Conservation (phyloP, 2,113 vertebrate species). For the Burhinus oedicnemus region DNA sequence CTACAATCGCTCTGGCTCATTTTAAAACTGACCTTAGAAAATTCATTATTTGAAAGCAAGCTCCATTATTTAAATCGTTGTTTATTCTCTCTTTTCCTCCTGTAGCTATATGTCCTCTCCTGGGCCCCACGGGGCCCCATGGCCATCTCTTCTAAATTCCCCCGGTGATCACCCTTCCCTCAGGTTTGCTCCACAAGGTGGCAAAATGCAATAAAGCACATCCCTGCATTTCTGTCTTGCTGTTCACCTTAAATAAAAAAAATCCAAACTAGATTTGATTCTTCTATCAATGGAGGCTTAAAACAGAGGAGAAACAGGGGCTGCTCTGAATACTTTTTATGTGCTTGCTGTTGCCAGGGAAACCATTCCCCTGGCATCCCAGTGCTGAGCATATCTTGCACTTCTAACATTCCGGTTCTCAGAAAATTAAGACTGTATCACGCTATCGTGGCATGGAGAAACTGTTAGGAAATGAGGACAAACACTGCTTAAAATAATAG, state of each 20-base stretch:
- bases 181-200: not conserved
- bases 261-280: constrained; percentile 52
- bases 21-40: not conserved
- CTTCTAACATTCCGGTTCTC: constrained; percentile 40
- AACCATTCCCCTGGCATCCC: constrained; percentile 65
- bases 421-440: constrained; percentile 50
- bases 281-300: constrained; percentile 58
- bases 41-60: not conserved
- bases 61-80: not conserved
- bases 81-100: not conserved
- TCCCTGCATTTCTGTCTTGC: not conserved
- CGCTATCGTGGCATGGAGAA: not conserved
- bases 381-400: constrained; percentile 32
- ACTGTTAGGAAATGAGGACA: constrained; percentile 36
- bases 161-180: fast-evolving
- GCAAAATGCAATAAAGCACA: constrained; percentile 23
- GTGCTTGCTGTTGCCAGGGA: constrained; percentile 72
- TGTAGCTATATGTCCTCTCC: not conserved
- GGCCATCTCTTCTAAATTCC: not conserved
- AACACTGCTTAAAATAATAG: not conserved
- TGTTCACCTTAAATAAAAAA: constrained; percentile 52
- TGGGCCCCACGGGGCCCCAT: too few species aligned
- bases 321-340: constrained; percentile 69
- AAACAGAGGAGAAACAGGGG: constrained; percentile 58
- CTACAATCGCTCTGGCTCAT: not conserved